Evolutionary conservation across 2,113 vertebrate genomes (phyloP), one percentile per base, ranked within the genome.

Genomic region (Urocynchramus pylzowi): DNA sequence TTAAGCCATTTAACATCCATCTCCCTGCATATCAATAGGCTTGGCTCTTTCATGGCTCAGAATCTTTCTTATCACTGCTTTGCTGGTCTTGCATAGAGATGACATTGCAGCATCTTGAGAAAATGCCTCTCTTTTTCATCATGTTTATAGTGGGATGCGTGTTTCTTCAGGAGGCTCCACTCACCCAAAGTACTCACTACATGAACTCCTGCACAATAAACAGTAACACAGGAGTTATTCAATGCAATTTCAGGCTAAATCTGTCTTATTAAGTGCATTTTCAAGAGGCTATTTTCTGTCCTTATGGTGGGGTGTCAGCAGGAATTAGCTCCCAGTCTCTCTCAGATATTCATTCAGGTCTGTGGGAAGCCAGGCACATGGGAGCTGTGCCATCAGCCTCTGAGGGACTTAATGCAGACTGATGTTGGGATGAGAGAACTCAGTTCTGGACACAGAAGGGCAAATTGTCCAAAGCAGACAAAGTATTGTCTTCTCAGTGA

Each of bases 331-430:
- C 41, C n/a, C 39, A 52, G 28, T 9, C 35, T 63, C 23, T 16
- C 3, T 1, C 37, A 53, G 44, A 64, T 47, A 84, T 56, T 30
- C 47, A 7, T 35, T 50, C 10, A 31, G 35, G 14, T 60, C 69
- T 0, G 0, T 2, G 8, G 49, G 64, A 68, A 84, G 17, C 15
- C 49, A 50, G 49, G 30, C 16, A 42, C 10, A 4, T 0, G 2
- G 41, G 10, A 37, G 31, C 0, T 1, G 44, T 68, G 49, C 30
- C 61, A 42, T 47, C 56, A 64, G 18, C 26, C 44, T 44, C 61
- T 17, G 22, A 60, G 10, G 24, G 39, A 79, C 41, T 22, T 9
- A 16, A 13, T 14, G 23, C 18, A 54, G 18, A 5, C 2, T 59
- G 44, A 35, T 17, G 1, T 3, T 33, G 49, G 14, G 20, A 61